Evolutionary conservation across 2,797 vertebrate genomes (phyloP).

Genomic region (Podargus strigoides): DNA sequence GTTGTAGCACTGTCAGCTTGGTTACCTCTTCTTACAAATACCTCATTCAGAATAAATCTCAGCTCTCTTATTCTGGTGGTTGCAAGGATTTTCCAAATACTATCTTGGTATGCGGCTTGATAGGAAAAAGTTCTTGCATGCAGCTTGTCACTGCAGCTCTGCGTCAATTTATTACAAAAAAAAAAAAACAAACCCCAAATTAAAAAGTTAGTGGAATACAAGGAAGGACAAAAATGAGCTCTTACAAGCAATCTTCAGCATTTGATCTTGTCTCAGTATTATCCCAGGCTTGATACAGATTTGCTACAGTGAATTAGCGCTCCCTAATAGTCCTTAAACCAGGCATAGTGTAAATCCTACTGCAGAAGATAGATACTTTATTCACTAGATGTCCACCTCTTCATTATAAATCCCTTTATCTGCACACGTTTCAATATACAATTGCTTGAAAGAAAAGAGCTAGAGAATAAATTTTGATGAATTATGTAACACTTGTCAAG

Average conservation of each 20-base stretch:
- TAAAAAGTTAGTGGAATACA: not conserved
- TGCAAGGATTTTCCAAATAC: not conserved
- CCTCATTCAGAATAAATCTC: not conserved
- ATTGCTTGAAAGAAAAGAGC: not conserved
- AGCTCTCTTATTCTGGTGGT: not conserved
- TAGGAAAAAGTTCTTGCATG: not conserved
- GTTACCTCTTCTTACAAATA: not conserved
- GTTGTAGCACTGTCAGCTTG: not conserved
- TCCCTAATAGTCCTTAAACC: not conserved
- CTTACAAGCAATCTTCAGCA: not conserved
- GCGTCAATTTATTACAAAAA: not conserved
- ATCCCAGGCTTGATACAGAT: not conserved
- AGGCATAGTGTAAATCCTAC: not conserved
- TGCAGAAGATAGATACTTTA: not conserved
- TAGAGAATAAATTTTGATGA: not conserved
- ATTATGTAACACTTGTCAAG: not conserved
- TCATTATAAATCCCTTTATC: not conserved
- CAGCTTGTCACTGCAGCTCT: not conserved
- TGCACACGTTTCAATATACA: not conserved
- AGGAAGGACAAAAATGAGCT: not conserved
- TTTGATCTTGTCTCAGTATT: not conserved
- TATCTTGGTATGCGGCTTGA: not conserved
- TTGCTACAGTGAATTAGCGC: not conserved
- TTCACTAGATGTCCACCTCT: not conserved
- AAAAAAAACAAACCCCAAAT: not conserved